Base-by-base conservation (phyloP, 1,140 invertebrate species). In the Archivesica marissinica region DNA sequence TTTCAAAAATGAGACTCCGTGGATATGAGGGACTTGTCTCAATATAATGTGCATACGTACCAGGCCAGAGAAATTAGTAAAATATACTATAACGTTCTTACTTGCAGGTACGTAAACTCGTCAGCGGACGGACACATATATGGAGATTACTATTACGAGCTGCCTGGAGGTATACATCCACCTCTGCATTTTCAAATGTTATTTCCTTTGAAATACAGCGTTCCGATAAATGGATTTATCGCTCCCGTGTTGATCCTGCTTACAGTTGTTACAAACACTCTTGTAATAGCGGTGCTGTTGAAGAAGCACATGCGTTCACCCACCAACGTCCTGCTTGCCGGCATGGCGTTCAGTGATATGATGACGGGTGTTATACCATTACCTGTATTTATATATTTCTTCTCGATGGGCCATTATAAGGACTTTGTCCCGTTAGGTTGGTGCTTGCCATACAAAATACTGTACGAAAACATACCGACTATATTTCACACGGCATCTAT, bases 331-430 rank as follows among this genome's bases (percentile, higher is more conserved):
- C 95, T 97, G 6, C 92, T 97, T 0, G 94, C 96, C 87, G 95
- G 97, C 4, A 99, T 99, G 97, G 98, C 98, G 0, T 95, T 99
- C 0, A 97, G 97, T 84, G 98, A 99, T 94, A 96, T 98, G 96
- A 96, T 98, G 91, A 99, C 98, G 0, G 96, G 98, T 88, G 94
- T 98, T 23, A 97, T 97, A 91, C 97, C 97, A 0, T 96, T 97
- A 1, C 97, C 97, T 0, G 97, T 97, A 95, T 94, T 97, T 15
- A 96, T 98, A 92, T 98, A 98, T 93, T 97, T 98, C 96, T 98
- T 97, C 94, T 97, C 97, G 6, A 96, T 98, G 81, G 97, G 97
- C 94, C 96, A 98, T 93, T 97, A 98, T 90, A 96, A 96, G 91
- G 93, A 93, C 39, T 92, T 68, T 59, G 64, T 93, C 15, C 89